phyloP scores from a whole-genome alignment of 1,140 invertebrate species.

The Wasmannia auropunctata region DNA sequence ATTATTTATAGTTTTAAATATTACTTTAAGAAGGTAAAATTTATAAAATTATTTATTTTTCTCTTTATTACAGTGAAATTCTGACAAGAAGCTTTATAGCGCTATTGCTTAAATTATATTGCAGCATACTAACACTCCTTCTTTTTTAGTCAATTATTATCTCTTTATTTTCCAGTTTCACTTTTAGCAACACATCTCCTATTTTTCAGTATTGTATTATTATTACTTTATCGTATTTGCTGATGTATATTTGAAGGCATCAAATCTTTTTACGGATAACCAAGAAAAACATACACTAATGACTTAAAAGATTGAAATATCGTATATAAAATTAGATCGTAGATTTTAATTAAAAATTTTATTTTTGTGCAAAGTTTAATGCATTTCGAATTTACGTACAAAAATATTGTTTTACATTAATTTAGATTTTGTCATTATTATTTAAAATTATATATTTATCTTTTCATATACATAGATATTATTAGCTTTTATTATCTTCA shows the following conservation, averaged over 20 bases:
- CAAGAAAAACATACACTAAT: not conserved
- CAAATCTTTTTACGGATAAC: not conserved
- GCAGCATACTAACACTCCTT: not conserved
- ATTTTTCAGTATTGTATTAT: not conserved
- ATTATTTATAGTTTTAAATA: not conserved
- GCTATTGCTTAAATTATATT: not conserved
- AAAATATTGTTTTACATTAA: not conserved
- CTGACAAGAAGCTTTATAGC: not conserved
- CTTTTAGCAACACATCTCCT: not conserved
- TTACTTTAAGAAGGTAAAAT: not conserved
- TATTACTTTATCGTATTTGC: conserved; percentile 21
- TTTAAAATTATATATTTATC: not conserved
- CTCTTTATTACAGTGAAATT: not conserved
- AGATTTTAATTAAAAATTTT: not conserved
- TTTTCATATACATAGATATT: not conserved
- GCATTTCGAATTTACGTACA: not conserved
- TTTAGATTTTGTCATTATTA: not conserved
- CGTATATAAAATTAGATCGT: not conserved
- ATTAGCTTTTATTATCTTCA: not conserved
- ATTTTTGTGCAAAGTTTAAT: not conserved
- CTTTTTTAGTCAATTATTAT: not conserved
- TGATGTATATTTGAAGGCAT: not conserved
- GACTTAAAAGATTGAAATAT: not conserved
- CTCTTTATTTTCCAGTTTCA: not conserved
- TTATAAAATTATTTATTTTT: not conserved